A percentile compares a stretch with the other conserved stretches of the same genome.
phyloP scores from a whole-genome alignment of 53 echinoderm and acorn worm species.

The Zoroaster sp. region DNA sequence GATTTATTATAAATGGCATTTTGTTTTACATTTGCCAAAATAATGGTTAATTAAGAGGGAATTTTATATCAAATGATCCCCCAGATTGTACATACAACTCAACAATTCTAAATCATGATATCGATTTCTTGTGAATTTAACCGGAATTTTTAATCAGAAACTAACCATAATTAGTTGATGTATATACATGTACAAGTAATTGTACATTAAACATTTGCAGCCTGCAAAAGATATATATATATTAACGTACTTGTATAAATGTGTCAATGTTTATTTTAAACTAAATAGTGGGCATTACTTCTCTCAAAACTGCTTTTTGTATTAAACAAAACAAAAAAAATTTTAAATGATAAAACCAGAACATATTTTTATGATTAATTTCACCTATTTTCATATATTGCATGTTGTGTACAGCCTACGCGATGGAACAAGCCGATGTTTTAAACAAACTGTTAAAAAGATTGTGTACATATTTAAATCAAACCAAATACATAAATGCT shows the following conservation, averaged over 20 bases:
- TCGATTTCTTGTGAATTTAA: background rate
- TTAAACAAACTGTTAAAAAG: background rate
- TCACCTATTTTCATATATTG: slow-evolving; percentile 57
- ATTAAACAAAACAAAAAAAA: slow-evolving; percentile 3
- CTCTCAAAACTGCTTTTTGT: slow-evolving; percentile 46
- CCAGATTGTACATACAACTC: no score
- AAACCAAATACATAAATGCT: slow-evolving; percentile 1
- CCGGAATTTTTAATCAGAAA: background rate
- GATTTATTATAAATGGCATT: no score
- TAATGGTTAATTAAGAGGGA: no score
- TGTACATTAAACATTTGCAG: slow-evolving; percentile 1
- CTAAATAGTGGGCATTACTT: slow-evolving; percentile 44
- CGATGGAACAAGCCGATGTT: background rate
- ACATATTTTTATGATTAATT: slow-evolving; percentile 48
- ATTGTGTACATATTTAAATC: slow-evolving; percentile 36
- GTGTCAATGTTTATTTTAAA: background rate
- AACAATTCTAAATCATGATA: no score
- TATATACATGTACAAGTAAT: background rate
- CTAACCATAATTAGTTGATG: background rate
- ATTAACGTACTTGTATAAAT: slow-evolving; percentile 40
- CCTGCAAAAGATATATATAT: slow-evolving; percentile 12
- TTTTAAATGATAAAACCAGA: slow-evolving; percentile 1
- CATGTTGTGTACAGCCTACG: slow-evolving; percentile 24
- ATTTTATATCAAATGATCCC: no score
- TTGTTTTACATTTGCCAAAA: no score